phyloP scores from a whole-genome alignment of 2,888 invertebrate species.

The Oligia strigilis region DNA sequence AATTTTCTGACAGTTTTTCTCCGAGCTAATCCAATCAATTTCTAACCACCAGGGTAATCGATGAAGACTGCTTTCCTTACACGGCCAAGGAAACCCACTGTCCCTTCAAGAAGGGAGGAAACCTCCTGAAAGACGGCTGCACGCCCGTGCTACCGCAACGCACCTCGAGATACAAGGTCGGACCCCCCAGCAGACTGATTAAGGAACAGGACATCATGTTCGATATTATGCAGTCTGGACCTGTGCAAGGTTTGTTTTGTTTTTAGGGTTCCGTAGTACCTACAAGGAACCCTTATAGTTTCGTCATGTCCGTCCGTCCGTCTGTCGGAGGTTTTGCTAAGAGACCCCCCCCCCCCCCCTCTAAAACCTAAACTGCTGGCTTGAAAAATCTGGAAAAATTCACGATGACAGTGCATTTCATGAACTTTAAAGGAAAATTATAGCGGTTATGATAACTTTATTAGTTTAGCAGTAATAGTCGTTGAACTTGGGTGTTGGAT shows the following conservation, averaged over 20 bases:
- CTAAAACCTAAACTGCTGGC: too few relatives aligned
- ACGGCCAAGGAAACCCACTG: slow-evolving; percentile 91
- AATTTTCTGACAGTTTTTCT: too few relatives aligned
- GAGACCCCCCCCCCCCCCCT: too few relatives aligned
- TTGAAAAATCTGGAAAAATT: too few relatives aligned
- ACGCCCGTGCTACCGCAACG: slow-evolving; percentile 87
- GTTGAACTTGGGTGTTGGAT: too few relatives aligned
- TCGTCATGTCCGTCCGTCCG: too few relatives aligned
- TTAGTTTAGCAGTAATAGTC: too few relatives aligned
- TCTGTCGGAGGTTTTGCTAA: too few relatives aligned
- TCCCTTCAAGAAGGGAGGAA: slow-evolving; percentile 87
- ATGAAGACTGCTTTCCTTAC: slow-evolving; percentile 97
- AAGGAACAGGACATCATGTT: slow-evolving; percentile 97
- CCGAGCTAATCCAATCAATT: background rate
- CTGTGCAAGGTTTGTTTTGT: slow-evolving; percentile 92
- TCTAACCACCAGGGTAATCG: slow-evolving; percentile 93
- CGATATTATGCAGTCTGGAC: slow-evolving; percentile 97
- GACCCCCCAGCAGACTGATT: slow-evolving; percentile 94
- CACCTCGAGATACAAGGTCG: slow-evolving; percentile 92
- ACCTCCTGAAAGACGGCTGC: slow-evolving; percentile 90
- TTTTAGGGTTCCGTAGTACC: background rate
- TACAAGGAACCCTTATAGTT: too few relatives aligned
- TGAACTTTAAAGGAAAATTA: too few relatives aligned
- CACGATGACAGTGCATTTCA: too few relatives aligned
- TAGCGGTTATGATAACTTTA: too few relatives aligned